Conservation (phyloP, 2,888 invertebrate species). For the Lymantria dispar region DNA sequence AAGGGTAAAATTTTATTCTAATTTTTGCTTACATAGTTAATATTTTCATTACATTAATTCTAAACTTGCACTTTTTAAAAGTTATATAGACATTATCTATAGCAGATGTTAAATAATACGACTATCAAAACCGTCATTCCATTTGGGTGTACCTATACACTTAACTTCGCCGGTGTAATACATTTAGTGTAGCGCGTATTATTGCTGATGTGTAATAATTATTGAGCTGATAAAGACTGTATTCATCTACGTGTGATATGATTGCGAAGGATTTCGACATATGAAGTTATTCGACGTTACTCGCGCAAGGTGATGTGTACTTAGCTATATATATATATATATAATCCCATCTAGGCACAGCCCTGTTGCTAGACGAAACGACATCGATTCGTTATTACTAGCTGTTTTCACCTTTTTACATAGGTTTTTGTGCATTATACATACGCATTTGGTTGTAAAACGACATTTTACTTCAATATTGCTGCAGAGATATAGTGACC, state of each 20-base stretch:
- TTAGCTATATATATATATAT: conserved; percentile 38
- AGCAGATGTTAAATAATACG: conserved; percentile 7
- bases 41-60: conserved; percentile 32
- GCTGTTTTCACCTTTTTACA: conserved; percentile 27
- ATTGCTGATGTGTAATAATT: conserved; percentile 35
- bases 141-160: conserved; percentile 44
- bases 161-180: conserved; percentile 45
- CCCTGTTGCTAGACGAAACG: conserved; percentile 66
- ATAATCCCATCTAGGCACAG: conserved; percentile 51
- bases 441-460: conserved; percentile 6
- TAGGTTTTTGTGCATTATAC: conserved; percentile 12
- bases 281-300: too few relatives aligned
- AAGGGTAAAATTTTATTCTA: conserved; percentile 73
- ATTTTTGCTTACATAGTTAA: conserved; percentile 41
- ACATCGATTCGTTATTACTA: conserved; percentile 62
- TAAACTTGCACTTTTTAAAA: conserved; percentile 21
- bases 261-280: too few relatives aligned
- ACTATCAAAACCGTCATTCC: conserved; percentile 10
- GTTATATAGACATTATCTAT: conserved; percentile 9
- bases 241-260: too few relatives aligned
- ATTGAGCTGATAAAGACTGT: conserved; percentile 36
- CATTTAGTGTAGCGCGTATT: conserved; percentile 45
- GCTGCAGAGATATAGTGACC: conserved; percentile 6
- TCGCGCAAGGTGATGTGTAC: conserved; percentile 21
- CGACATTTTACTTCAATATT: conserved; percentile 3